Percentiles rank a stretch among this genome's conserved stretches.
Conservation (phyloP, 2,113 vertebrate genomes). For the Oncorhynchus gorbuscha region DNA sequence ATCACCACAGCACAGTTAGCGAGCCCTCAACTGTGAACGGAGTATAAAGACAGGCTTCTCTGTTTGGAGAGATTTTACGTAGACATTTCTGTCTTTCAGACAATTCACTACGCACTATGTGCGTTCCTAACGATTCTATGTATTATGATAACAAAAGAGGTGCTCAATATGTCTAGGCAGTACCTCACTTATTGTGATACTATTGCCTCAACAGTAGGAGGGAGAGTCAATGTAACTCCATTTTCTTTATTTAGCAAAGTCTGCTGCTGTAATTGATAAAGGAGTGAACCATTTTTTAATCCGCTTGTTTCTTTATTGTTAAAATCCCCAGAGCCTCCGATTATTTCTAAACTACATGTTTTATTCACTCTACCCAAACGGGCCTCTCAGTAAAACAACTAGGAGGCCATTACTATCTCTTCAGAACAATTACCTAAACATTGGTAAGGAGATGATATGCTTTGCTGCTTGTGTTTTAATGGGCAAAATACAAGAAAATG, state of each 20-base stretch:
- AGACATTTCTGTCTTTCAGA: too few relatives aligned
- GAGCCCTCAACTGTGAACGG: too few relatives aligned
- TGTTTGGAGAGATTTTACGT: too few relatives aligned
- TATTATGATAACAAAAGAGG: too few relatives aligned
- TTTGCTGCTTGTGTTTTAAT: neutral
- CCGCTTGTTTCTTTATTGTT: neutral
- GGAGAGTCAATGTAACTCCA: neutral
- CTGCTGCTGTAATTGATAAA: conserved; percentile 5
- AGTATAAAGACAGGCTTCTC: too few relatives aligned
- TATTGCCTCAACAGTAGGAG: neutral
- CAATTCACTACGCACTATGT: too few relatives aligned
- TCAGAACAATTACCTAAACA: conserved; percentile 8
- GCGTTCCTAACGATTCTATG: too few relatives aligned
- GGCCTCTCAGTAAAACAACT: conserved; percentile 15
- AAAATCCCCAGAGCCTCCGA: conserved; percentile 9
- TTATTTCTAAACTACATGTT: conserved; percentile 6
- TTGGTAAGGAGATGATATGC: neutral
- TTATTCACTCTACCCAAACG: neutral
- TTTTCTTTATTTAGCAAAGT: neutral
- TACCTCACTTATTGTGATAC: too few relatives aligned
- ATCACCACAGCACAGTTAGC: too few relatives aligned
- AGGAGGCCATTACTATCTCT: neutral
- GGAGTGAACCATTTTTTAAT: neutral
- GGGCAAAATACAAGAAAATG: neutral
- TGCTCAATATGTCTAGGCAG: too few relatives aligned